These are phyloP conservation scores for Cerastoderma edule DNA, from an alignment of 2,888 invertebrate species.

Conservation along the genomic window DNA sequence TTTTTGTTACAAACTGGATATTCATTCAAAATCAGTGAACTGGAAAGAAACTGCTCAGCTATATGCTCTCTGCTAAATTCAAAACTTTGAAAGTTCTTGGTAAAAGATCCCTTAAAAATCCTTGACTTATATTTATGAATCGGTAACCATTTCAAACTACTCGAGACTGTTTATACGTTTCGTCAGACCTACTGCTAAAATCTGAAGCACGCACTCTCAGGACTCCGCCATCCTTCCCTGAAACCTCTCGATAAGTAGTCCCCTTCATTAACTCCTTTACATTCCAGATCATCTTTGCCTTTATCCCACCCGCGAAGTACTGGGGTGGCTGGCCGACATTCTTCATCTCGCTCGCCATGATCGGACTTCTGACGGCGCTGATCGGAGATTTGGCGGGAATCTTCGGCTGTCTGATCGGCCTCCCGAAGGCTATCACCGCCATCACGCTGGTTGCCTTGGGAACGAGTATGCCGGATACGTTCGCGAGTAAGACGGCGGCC, in stretches of 20 bases:
- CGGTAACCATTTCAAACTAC: too few species aligned
- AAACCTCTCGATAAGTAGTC: not conserved
- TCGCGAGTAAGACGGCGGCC: constrained; percentile 87
- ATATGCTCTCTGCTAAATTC: too few species aligned
- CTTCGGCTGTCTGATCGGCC: constrained; percentile 87
- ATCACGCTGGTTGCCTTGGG: constrained; percentile 86
- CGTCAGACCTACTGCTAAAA: too few species aligned
- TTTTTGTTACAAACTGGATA: too few species aligned
- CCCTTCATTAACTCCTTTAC: not conserved
- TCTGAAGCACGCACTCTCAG: too few species aligned
- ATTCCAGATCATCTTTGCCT: constrained; percentile 84
- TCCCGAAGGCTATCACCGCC: constrained; percentile 85
- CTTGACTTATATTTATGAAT: too few species aligned
- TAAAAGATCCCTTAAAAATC: too few species aligned
- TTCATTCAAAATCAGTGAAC: too few species aligned
- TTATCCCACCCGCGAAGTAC: constrained; percentile 85
- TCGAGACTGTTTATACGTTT: too few species aligned
- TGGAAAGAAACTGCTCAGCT: too few species aligned
- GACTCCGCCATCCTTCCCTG: too few species aligned
- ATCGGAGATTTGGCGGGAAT: constrained; percentile 87
- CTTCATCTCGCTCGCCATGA: constrained; percentile 85
- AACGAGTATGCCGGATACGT: constrained; percentile 86
- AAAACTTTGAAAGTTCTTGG: too few species aligned
- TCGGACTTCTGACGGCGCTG: constrained; percentile 86
- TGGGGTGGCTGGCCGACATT: constrained; percentile 87